phyloP scores from a whole-genome alignment of 2,113 vertebrate genomes.

The Anoura caudifer region DNA sequence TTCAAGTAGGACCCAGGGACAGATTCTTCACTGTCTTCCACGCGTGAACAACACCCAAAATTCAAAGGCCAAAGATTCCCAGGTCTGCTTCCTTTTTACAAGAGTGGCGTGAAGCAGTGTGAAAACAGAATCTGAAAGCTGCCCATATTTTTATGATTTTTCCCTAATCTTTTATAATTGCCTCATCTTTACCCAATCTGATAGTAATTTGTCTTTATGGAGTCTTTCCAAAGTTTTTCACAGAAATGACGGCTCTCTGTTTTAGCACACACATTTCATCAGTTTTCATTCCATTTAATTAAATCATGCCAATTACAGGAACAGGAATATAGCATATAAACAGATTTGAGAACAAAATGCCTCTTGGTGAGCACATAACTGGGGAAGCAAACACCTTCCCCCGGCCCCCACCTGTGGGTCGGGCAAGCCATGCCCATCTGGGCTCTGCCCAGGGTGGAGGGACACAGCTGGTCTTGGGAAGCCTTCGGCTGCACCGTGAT shows the following conservation, averaged over 20 bases:
- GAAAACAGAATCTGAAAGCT: constrained; percentile 36
- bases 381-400: background rate
- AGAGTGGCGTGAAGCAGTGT: background rate
- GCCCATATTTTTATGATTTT: background rate
- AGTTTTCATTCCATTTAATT: constrained; percentile 53
- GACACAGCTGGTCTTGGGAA: background rate
- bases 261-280: constrained; percentile 17
- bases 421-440: accelerated
- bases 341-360: background rate
- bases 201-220: constrained; percentile 26
- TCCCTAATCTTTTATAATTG: constrained; percentile 10
- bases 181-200: constrained; percentile 39
- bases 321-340: background rate
- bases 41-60: background rate
- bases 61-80: background rate
- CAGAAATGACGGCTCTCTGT: background rate
- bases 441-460: background rate
- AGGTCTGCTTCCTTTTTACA: constrained; percentile 15
- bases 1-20: background rate
- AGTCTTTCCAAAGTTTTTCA: constrained; percentile 49
- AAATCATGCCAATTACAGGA: constrained; percentile 41
- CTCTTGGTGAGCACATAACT: background rate
- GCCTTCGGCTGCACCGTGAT: background rate
- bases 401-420: accelerated
- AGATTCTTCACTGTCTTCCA: background rate